Base-by-base conservation (phyloP, 2,888 invertebrate genomes). In the Craniophora ligustri region DNA sequence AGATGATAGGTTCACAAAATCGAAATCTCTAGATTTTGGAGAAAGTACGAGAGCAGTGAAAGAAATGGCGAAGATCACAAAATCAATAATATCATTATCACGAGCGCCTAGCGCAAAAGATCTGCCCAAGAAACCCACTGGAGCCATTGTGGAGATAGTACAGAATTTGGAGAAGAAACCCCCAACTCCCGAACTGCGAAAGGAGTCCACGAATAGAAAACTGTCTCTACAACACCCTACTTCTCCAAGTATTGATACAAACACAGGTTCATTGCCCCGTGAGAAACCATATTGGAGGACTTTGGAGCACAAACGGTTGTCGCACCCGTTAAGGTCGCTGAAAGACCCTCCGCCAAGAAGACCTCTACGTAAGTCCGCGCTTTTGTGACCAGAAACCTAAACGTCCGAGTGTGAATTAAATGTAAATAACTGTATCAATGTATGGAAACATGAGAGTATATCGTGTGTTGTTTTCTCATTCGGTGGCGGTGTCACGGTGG, bases 201-300 rank as follows among this genome's bases (percentile, higher is more conserved):
- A 64, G 19, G 81, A 82, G 10, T 68, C 74, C 4, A 72, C 81
- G 0, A 41, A 73, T 1, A 78, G 91, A 47, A 91, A 91, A 49
- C 67, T 84, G 6, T 92, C 91, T 0, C 77, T 91, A n/a, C 91
- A 90, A 75, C 72, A 60, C n/a, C 85, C 84, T 30, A 81, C 72
- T 21, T 50, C 77, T 15, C 74, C 84, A 1, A 78, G 56, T 31
- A 56, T 79, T 8, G 83, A 85, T 4, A 55, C 81, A 0, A 81
- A 86, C 41, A 88, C 88, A 1, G 86, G 89, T 6, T 90, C 91
- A 1, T 76, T 89, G 56, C 89, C 89, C 10, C 81, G 89, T 11
- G 81, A 83, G 41, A 89, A 88, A 64, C 85, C 87, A 6, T 93
- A 92, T 57, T 93, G 93, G 93, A 91, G 87, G 83, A 92, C 87